phyloP scores from a whole-genome alignment of 2,113 vertebrate genomes.

The Vulpes lagopus region DNA sequence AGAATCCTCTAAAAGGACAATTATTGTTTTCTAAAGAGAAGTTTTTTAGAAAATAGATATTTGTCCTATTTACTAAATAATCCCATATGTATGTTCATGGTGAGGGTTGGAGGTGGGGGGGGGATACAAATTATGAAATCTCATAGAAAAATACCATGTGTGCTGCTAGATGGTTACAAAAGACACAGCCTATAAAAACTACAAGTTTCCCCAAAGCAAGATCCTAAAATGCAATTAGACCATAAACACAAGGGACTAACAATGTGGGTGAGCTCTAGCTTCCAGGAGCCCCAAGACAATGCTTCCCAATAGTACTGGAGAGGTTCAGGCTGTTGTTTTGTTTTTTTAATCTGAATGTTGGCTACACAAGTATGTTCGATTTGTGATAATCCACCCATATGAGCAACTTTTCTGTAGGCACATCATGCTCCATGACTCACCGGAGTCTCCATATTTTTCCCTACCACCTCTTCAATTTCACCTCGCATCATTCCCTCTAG shows the following conservation, averaged over 20 bases:
- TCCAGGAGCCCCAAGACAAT: not conserved
- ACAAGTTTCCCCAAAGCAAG: not conserved
- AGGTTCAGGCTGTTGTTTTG: not conserved
- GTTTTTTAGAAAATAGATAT: not conserved
- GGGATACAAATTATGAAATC: not conserved
- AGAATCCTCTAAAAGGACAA: not conserved
- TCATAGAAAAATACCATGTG: not conserved
- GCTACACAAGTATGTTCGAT: not conserved
- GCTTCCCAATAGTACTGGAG: not conserved
- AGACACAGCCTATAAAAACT: not conserved
- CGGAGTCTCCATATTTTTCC: not conserved
- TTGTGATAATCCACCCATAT: not conserved
- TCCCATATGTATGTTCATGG: not conserved
- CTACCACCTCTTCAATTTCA: not conserved
- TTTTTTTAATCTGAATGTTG: not conserved
- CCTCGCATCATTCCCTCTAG: no score
- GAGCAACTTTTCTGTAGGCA: not conserved
- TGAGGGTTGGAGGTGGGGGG: not conserved
- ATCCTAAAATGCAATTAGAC: not conserved
- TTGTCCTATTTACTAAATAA: not conserved
- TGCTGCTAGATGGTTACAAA: not conserved
- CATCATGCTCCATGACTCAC: not conserved
- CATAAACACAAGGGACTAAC: not conserved
- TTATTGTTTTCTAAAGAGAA: not conserved
- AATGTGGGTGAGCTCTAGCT: fast-evolving